A percentile compares a stretch with the other conserved stretches of the same genome.
Conservation (phyloP, 2,888 invertebrate genomes). For the Lepidocyrtinus sp. region DNA sequence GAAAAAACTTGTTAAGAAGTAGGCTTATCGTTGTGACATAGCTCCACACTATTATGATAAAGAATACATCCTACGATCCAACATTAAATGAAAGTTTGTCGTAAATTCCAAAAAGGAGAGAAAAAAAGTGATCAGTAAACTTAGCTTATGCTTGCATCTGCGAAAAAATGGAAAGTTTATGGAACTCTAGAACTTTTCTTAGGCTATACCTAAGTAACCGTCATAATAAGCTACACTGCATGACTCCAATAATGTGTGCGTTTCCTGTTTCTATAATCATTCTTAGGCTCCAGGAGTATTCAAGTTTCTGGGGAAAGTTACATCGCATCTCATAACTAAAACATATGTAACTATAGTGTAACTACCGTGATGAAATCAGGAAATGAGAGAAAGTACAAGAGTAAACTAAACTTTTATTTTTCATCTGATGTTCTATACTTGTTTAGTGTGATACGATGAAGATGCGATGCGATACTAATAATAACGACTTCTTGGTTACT, state of each 20-base stretch:
- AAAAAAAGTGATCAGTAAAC: background rate
- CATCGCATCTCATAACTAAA: background rate
- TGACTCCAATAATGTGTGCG: background rate
- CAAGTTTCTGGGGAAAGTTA: too few species aligned
- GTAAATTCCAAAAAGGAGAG: background rate
- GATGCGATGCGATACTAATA: conserved; percentile 10
- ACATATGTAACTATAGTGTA: conserved; percentile 7
- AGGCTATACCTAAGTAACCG: background rate
- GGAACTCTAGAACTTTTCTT: conserved; percentile 26
- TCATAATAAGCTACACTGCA: background rate
- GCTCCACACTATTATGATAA: background rate
- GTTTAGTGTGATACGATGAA: conserved; percentile 3
- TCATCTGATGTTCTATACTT: background rate
- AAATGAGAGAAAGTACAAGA: conserved; percentile 30
- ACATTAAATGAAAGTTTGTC: conserved; percentile 4
- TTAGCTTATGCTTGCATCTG: conserved; percentile 33
- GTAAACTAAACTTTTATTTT: conserved; percentile 1
- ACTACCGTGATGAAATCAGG: conserved; percentile 30
- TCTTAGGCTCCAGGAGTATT: background rate
- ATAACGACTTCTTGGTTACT: conserved; percentile 8
- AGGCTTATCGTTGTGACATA: background rate
- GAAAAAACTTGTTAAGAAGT: conserved; percentile 36
- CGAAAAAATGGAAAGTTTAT: conserved; percentile 34
- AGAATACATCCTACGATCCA: too few species aligned
- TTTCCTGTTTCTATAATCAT: background rate